Evolutionary conservation across 64 coral and sea anemone genomes (phyloP).

Genomic region (Exaiptasia diaphana): DNA sequence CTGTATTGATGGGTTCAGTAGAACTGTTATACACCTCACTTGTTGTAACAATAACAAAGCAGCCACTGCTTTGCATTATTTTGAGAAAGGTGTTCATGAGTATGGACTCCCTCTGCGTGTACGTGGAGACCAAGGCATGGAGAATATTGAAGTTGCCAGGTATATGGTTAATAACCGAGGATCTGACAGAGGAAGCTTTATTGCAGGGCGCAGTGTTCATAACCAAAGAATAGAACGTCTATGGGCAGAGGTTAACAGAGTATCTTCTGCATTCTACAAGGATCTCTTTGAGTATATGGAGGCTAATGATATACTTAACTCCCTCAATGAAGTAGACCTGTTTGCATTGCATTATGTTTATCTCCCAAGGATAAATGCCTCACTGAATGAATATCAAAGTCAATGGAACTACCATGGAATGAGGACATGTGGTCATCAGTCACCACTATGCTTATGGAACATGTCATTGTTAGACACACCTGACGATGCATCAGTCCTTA

Average conservation of each 20-base stretch:
- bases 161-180: slow-evolving; percentile 7
- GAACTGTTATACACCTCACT: neutral
- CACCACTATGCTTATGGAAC: slow-evolving; percentile 23
- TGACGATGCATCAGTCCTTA: neutral
- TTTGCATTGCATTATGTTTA: slow-evolving; percentile 35
- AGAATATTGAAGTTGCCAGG: slow-evolving; percentile 4
- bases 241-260: slow-evolving; percentile 37
- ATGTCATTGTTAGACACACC: neutral
- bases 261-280: slow-evolving; percentile 19
- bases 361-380: slow-evolving; percentile 41
- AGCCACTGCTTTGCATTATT: neutral
- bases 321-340: slow-evolving; percentile 24
- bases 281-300: slow-evolving; percentile 36
- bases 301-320: neutral
- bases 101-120: slow-evolving; percentile 6
- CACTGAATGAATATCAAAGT: neutral
- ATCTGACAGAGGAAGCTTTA: slow-evolving; percentile 21
- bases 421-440: slow-evolving; percentile 31
- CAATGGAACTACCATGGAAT: slow-evolving; percentile 30
- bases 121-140: neutral
- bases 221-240: slow-evolving; percentile 50
- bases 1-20: neutral
- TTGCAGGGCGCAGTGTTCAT: slow-evolving; percentile 43
- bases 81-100: neutral
- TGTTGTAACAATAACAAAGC: slow-evolving; percentile 14